A percentile compares a stretch with the other conserved stretches of the same genome.
phyloP scores from a whole-genome alignment of 37 sponge, comb jelly and placozoan genomes.

The Beroe forskalii region DNA sequence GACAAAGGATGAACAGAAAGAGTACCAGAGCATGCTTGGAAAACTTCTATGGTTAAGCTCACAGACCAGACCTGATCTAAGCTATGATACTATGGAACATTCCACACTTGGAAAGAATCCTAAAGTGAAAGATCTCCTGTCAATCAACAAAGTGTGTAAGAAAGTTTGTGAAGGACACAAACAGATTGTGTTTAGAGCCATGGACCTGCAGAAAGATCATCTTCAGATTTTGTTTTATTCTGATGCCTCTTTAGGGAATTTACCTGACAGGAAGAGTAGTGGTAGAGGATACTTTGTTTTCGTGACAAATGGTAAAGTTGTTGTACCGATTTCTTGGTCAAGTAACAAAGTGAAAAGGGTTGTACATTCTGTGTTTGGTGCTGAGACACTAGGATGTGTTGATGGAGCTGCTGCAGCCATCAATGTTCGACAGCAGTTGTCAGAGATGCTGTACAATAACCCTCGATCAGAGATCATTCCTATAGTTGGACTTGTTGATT shows the following conservation, averaged over 20 bases:
- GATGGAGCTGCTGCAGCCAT: too few relatives aligned
- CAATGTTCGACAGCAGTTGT: too few relatives aligned
- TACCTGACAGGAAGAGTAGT: too few relatives aligned
- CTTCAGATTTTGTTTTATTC: background rate
- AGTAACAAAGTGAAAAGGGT: too few relatives aligned
- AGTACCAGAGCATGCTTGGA: background rate
- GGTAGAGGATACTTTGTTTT: too few relatives aligned
- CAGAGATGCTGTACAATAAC: too few relatives aligned
- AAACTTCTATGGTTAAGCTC: background rate
- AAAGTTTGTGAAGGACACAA: background rate
- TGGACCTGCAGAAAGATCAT: background rate
- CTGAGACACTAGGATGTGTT: too few relatives aligned
- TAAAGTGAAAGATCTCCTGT: background rate
- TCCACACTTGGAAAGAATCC: background rate
- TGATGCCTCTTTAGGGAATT: background rate
- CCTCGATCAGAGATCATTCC: too few relatives aligned
- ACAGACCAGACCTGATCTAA: background rate
- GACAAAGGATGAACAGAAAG: background rate
- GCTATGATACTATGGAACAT: background rate
- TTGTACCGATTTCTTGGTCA: too few relatives aligned
- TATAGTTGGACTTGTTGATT: too few relatives aligned
- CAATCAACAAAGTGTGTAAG: background rate
- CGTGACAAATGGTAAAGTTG: too few relatives aligned
- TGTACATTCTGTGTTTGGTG: too few relatives aligned
- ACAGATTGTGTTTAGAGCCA: background rate